Percentiles rank a stretch among this genome's conserved stretches.
Conservation (phyloP, 2,113 vertebrate genomes). For the Pandion haliaetus region DNA sequence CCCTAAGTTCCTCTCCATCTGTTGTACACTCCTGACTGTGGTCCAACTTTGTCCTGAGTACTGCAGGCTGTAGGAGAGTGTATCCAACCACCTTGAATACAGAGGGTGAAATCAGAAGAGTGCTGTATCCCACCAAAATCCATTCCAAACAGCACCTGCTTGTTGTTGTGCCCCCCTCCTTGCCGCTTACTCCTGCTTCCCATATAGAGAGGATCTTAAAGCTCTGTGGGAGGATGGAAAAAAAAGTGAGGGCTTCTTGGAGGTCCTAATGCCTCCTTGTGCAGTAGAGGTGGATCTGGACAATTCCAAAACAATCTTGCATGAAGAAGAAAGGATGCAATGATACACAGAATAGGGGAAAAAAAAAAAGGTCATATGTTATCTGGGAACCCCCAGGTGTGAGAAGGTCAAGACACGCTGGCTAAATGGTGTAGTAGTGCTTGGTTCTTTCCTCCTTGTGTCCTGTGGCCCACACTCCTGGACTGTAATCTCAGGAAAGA, state of each 20-base stretch:
- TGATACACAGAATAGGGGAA: neutral
- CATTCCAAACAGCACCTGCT: neutral
- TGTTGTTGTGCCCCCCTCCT: neutral
- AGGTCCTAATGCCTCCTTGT: neutral
- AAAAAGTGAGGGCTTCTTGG: neutral
- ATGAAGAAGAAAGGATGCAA: neutral
- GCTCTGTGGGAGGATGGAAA: neutral
- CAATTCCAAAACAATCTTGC: neutral
- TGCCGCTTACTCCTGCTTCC: accelerated
- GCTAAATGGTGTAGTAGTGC: accelerated
- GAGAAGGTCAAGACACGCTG: neutral
- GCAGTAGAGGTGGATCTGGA: neutral
- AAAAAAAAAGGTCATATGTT: neutral
- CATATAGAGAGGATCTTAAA: neutral
- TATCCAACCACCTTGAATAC: neutral
- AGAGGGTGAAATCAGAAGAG: neutral
- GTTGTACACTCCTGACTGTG: neutral
- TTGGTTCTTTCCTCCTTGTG: neutral
- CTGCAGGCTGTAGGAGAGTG: neutral
- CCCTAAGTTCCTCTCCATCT: accelerated
- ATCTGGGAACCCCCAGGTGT: neutral
- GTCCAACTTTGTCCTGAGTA: neutral
- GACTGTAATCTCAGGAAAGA: neutral
- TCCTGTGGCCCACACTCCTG: neutral
- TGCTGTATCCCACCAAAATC: neutral